A percentile compares a stretch with the other conserved stretches of the same genome.
These are phyloP conservation scores for Pristionchus entomophagus DNA, from an alignment of 2,888 invertebrate species.

Conservation along the genomic window DNA sequence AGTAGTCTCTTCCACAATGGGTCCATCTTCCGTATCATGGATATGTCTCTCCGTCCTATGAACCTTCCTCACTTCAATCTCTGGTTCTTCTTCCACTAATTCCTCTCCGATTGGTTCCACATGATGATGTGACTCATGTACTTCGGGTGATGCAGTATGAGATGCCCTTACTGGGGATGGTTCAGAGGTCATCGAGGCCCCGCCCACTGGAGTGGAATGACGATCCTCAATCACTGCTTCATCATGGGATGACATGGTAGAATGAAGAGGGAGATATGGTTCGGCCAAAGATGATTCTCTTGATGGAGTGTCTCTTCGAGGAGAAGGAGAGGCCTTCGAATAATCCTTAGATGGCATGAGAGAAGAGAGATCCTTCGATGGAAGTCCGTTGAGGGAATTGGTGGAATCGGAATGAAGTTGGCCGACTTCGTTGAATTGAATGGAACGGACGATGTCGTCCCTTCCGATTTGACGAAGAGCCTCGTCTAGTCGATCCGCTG, in stretches of 20 bases:
- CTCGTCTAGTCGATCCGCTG: slow-evolving; percentile 86
- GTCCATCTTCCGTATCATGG: slow-evolving; percentile 70
- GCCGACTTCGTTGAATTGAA: slow-evolving; percentile 64
- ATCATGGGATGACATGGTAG: slow-evolving; percentile 15
- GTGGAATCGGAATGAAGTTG: slow-evolving; percentile 40
- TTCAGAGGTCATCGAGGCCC: background rate
- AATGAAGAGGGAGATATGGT: slow-evolving; percentile 14
- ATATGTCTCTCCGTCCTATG: slow-evolving; percentile 71
- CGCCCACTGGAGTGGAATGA: background rate
- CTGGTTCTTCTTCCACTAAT: background rate
- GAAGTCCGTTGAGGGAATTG: slow-evolving; percentile 42
- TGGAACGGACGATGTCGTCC: slow-evolving; percentile 89
- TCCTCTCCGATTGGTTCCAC: slow-evolving; percentile 6
- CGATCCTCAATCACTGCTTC: slow-evolving; percentile 28
- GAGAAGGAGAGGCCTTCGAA: slow-evolving; percentile 32
- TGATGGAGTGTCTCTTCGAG: background rate
- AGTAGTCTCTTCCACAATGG: slow-evolving; percentile 72
- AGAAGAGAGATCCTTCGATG: slow-evolving; percentile 32
- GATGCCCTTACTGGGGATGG: slow-evolving; percentile 7
- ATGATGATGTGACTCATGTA: background rate
- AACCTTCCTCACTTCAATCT: slow-evolving; percentile 59
- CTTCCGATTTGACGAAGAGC: slow-evolving; percentile 89
- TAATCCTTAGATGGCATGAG: slow-evolving; percentile 45
- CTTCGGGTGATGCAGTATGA: slow-evolving; percentile 22
- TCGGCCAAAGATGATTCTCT: slow-evolving; percentile 3